Conservation (phyloP, 2,888 invertebrate species). For the Pheosia tremula region DNA sequence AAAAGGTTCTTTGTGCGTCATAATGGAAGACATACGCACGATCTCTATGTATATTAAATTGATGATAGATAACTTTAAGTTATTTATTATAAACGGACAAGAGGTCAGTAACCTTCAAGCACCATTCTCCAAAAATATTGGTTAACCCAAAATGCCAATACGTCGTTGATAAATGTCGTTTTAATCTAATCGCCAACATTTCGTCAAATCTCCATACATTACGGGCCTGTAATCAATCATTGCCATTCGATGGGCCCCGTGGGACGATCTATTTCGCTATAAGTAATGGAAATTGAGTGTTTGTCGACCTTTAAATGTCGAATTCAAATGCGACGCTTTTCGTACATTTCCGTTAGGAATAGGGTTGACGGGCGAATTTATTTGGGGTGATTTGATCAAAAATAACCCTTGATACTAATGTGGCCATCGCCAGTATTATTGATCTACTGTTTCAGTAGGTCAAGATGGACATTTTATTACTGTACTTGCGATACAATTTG, state of each 20-base stretch:
- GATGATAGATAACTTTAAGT: no score
- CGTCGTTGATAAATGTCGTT: constrained; percentile 3
- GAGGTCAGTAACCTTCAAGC: no score
- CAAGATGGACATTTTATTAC: no score
- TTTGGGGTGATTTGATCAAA: background rate
- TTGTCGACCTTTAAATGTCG: constrained; percentile 9
- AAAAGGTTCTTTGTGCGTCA: no score
- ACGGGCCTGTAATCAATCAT: constrained; percentile 30
- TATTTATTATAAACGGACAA: no score
- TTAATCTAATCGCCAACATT: constrained; percentile 1
- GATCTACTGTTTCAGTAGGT: no score
- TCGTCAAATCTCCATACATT: constrained; percentile 15
- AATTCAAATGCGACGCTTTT: constrained; percentile 7
- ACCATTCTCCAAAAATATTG: background rate
- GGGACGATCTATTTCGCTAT: constrained; percentile 18
- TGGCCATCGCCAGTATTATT: background rate
- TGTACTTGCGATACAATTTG: no score
- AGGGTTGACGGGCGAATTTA: background rate
- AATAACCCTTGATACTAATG: background rate
- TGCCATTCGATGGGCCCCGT: constrained; percentile 22
- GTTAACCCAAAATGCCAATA: background rate
- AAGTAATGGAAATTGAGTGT: constrained; percentile 17
- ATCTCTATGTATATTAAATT: no score
- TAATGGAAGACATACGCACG: no score
- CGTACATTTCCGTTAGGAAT: background rate